Conservation (phyloP, 2,797 vertebrate species). For the Pteronotus mesoamericanus region DNA sequence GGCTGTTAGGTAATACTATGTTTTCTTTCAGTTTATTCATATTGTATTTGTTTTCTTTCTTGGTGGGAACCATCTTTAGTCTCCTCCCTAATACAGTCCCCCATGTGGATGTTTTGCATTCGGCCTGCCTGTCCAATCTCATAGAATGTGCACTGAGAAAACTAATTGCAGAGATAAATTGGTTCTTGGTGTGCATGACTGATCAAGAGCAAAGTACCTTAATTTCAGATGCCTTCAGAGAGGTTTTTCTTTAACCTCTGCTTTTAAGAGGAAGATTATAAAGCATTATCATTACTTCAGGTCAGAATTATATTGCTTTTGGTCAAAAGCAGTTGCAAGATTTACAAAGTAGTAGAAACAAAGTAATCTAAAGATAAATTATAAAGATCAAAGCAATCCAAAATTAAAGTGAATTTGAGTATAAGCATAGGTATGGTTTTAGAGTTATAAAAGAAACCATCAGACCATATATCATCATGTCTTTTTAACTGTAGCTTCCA, state of each 20-base stretch:
- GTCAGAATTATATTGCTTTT: slow-evolving; percentile 76
- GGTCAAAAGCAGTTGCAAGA: slow-evolving; percentile 69
- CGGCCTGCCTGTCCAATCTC: slow-evolving; percentile 85
- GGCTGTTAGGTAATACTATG: not conserved
- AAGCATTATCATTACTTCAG: slow-evolving; percentile 80
- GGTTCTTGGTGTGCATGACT: slow-evolving; percentile 83
- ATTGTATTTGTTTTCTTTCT: slow-evolving; percentile 40
- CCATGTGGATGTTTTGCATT: slow-evolving; percentile 51
- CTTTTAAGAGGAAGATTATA: slow-evolving; percentile 83
- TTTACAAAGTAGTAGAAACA: slow-evolving; percentile 66
- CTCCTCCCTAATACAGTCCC: not conserved
- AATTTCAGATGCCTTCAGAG: slow-evolving; percentile 87
- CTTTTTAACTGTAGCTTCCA: slow-evolving; percentile 51
- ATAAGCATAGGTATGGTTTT: slow-evolving; percentile 65
- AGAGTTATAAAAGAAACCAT: slow-evolving; percentile 60
- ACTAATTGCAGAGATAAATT: slow-evolving; percentile 87
- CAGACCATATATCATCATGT: slow-evolving; percentile 23
- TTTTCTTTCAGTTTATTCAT: slow-evolving; percentile 33
- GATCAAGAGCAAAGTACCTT: slow-evolving; percentile 85
- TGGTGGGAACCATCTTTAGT: slow-evolving; percentile 28
- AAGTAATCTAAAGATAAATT: slow-evolving; percentile 71
- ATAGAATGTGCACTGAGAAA: slow-evolving; percentile 85
- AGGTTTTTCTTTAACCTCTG: slow-evolving; percentile 84
- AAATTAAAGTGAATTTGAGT: slow-evolving; percentile 71
- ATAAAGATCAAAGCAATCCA: slow-evolving; percentile 75